These are phyloP conservation scores for Acleris literana DNA, from an alignment of 2,888 invertebrate genomes.

Conservation along the genomic window DNA sequence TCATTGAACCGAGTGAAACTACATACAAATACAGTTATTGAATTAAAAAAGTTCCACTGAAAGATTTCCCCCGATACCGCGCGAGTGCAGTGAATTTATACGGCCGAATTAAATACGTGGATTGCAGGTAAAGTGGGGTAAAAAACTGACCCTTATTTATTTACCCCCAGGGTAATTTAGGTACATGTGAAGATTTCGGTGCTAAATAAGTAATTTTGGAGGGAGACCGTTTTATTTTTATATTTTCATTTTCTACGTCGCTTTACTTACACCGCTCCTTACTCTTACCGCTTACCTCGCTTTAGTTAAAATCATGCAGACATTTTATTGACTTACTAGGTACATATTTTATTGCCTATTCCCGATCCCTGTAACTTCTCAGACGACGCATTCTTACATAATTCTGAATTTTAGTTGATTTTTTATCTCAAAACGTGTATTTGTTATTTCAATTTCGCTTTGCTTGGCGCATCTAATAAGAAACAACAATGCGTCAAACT, in stretches of 20 bases:
- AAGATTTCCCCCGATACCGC: slow-evolving; percentile 39
- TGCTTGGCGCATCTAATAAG: neutral
- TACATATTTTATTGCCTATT: neutral
- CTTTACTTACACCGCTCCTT: too few relatives aligned
- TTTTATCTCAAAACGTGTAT: neutral
- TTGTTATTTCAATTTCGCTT: neutral
- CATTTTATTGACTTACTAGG: neutral
- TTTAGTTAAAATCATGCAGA: too few relatives aligned
- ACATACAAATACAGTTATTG: slow-evolving; percentile 21
- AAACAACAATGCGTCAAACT: slow-evolving; percentile 13
- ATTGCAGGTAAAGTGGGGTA: slow-evolving; percentile 66
- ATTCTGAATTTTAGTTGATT: neutral
- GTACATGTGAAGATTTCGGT: slow-evolving; percentile 19
- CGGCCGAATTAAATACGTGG: slow-evolving; percentile 79
- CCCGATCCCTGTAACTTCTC: neutral
- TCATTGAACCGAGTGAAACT: neutral
- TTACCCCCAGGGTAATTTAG: slow-evolving; percentile 48
- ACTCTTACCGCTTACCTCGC: too few relatives aligned
- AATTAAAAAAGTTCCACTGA: slow-evolving; percentile 31
- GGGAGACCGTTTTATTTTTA: neutral
- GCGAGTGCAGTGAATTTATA: slow-evolving; percentile 61
- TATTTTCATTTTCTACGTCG: neutral
- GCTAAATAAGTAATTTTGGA: slow-evolving; percentile 27
- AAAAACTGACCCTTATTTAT: slow-evolving; percentile 61
- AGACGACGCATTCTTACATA: neutral